Base-by-base conservation (phyloP, 2,113 vertebrate genomes). In the Paramormyrops kingsleyae region DNA sequence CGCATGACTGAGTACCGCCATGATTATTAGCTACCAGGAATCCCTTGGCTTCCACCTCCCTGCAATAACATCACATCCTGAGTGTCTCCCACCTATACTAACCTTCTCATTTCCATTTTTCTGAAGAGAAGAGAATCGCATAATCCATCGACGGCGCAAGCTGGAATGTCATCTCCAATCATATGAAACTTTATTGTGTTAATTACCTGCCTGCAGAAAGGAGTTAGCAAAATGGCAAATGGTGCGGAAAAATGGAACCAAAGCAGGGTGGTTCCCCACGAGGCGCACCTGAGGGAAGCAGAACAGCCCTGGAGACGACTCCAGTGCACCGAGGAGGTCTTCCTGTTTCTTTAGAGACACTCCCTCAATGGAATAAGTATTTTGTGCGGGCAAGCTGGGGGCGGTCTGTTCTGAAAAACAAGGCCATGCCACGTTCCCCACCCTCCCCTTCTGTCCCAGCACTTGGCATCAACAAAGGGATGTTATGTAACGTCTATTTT, bases 401-500 rank as follows among this genome's bases (percentile, higher is more conserved):
- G 95, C 91, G 93, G 94, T 91, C 93, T 90, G 83, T 91, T 90
- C 91, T 93, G 93, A 95, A 95, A 96, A 95, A 96, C 95, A 95
- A 96, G 95, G 95, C 95, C 94, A 95, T 49, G 93, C 93, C 94
- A 92, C 92, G 93, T 90, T 94, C 94, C 93, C 62, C 62, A 13
- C 62, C 62, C 62, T 70, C 91, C 92, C 70, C 92, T 94, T 94
- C 94, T 93, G 94, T 93, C 95, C 93, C 47, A 89, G 94, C 92
- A 93, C 94, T 95, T 95, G 95, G 95, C 94, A 94, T 95, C 95
- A 94, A 96, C 95, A 96, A 95, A 95, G 91, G 93, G 94, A 94
- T 93, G 94, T 96, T 96, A 96, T 95, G 94, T 93, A 96, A 96
- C 92, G 91, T 93, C 95, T 96, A 96, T 96, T 95, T 96, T 95